Conservation (phyloP, 2,797 vertebrate species). For the Telmatherina bonti region DNA sequence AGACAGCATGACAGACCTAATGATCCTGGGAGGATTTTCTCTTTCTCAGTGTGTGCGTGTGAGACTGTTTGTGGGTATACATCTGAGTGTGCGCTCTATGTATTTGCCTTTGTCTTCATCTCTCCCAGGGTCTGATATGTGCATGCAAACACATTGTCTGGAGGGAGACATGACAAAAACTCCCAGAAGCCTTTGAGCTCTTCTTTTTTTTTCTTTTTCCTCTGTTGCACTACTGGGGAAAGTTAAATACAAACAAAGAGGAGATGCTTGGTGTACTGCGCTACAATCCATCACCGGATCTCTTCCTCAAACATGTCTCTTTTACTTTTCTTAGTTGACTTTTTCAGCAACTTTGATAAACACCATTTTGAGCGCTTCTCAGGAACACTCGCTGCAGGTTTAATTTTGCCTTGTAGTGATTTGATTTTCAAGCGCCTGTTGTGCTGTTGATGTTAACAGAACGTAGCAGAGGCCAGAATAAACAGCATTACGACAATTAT, state of each 20-base stretch:
- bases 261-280: constrained; percentile 65
- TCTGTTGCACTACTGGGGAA: constrained; percentile 81
- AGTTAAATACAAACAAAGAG: constrained; percentile 86
- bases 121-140: constrained; percentile 84
- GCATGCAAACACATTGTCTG: constrained; percentile 84
- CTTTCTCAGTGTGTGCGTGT: constrained; percentile 49
- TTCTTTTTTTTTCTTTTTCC: constrained; percentile 72
- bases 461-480: constrained; percentile 61
- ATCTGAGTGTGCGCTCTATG: constrained; percentile 68
- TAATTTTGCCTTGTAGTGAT: constrained; percentile 64
- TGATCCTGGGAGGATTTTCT: constrained; percentile 79
- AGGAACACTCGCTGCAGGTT: constrained; percentile 57
- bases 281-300: constrained; percentile 76
- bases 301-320: constrained; percentile 73
- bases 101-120: constrained; percentile 80
- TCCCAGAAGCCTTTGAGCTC: constrained; percentile 86
- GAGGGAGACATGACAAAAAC: constrained; percentile 87
- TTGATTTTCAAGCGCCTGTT: constrained; percentile 60
- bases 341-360: constrained; percentile 77
- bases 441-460: constrained; percentile 58
- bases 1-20: constrained; percentile 82
- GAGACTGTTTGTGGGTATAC: constrained; percentile 51
- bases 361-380: constrained; percentile 57
- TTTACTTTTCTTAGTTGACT: constrained; percentile 77
- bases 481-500: constrained; percentile 55